Percentiles rank a stretch among this genome's conserved stretches.
These are phyloP conservation scores for Cnemophilus loriae DNA, from an alignment of 2,113 vertebrate species.

Conservation along the genomic window DNA sequence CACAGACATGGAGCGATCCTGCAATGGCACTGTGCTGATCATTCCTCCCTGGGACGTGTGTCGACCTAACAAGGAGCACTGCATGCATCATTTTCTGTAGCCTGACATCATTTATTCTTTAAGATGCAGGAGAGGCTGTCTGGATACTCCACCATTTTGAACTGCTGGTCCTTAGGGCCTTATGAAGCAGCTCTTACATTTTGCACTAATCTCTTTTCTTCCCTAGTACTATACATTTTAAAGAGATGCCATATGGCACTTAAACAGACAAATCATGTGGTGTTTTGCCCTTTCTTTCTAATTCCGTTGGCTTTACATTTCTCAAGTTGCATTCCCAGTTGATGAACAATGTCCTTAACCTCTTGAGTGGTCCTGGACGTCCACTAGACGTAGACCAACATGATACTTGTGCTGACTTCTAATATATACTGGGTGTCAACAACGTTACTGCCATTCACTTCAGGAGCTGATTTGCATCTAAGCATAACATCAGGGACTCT, in stretches of 20 bases:
- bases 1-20: neutral
- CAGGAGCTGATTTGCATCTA: constrained; percentile 43
- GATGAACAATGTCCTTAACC: constrained; percentile 52
- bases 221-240: constrained; percentile 12
- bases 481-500: neutral
- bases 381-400: constrained; percentile 24
- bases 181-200: constrained; percentile 50
- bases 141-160: constrained; percentile 41
- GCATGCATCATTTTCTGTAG: neutral
- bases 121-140: neutral
- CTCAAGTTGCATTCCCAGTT: constrained; percentile 34
- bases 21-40: neutral
- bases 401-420: constrained; percentile 21
- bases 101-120: constrained; percentile 41
- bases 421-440: constrained; percentile 19
- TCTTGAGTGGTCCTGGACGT: constrained; percentile 42
- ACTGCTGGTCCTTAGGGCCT: constrained; percentile 31
- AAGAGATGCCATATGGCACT: constrained; percentile 58
- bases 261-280: constrained; percentile 25
- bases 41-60: neutral
- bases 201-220: constrained; percentile 29
- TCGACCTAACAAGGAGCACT: neutral
- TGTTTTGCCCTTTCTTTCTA: constrained; percentile 58
- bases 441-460: neutral
- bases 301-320: constrained; percentile 23